Evolutionary conservation across 1,140 invertebrate species (phyloP), one percentile per base, ranked within the genome.

Genomic region (Trypoxylus dichotomus): DNA sequence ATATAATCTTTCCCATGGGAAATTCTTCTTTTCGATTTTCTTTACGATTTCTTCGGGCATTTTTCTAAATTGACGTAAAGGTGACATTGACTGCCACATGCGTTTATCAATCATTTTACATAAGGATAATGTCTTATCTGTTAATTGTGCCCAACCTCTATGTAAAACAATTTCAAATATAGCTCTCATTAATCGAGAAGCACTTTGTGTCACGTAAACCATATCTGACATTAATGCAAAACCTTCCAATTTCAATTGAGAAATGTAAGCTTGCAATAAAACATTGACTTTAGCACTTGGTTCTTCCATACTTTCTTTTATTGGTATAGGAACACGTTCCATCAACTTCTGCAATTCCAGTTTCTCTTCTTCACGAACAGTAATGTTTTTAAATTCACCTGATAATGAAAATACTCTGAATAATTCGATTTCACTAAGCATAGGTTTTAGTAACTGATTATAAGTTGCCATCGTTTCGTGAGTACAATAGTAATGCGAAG

Each of bases 81-180:
- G 98, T 47, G 97, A 99, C 97, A 99, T 98, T 0, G 97, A 98
- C 86, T 99, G 97, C 98, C 98, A 99, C 97, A 99, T 99, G 25
- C 98, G 90, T 19, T 96, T 91, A 85, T 99, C 97, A 74, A 99
- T 96, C 98, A 99, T 99, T 88, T 99, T 99, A 86, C 97, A 99
- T 0, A 99, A 89, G 1, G 96, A 93, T 0, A 99, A 86, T 11
- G 97, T 94, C 87, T 99, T 99, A 85, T 99, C 97, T 21, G 97
- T 96, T 32, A 99, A 85, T 83, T 98, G 96, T 0, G 98, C 98
- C 98, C 98, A 99, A 21, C 98, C 98, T 82, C 95, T 87, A 54
- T 91, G 90, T 8, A 94, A 82, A 0, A 94, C 96, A 81, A 99
- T 99, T 88, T 99, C 98, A 88, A 95, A 99, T 75, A 99, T 98